A percentile compares a stretch with the other conserved stretches of the same genome.
Evolutionary conservation across 2,888 invertebrate genomes (phyloP).

Genomic region (Brenthis hecate): DNA sequence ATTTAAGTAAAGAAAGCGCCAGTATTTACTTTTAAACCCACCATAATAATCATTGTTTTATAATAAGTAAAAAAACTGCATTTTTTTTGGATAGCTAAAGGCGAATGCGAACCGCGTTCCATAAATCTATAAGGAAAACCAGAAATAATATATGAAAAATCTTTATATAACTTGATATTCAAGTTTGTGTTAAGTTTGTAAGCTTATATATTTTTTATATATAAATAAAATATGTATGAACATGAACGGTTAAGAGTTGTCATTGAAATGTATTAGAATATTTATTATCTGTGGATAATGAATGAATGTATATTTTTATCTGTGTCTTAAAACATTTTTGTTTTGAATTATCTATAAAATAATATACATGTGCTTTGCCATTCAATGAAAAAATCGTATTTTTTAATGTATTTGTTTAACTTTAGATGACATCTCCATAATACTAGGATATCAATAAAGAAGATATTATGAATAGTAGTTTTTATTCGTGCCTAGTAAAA

Average conservation of each 20-base stretch:
- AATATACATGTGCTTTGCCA: constrained; percentile 26
- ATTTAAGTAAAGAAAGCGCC: constrained; percentile 29
- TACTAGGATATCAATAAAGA: constrained; percentile 44
- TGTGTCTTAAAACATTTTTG: constrained; percentile 7
- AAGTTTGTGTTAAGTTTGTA: constrained; percentile 36
- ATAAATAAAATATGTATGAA: not conserved
- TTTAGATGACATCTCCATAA: constrained; percentile 33
- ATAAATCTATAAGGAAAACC: not conserved
- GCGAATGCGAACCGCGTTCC: not conserved
- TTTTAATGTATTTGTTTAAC: constrained; percentile 17
- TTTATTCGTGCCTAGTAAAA: constrained; percentile 12
- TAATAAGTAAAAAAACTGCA: constrained; percentile 16
- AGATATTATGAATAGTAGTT: constrained; percentile 42
- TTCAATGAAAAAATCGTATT: constrained; percentile 3
- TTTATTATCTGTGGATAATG: not conserved
- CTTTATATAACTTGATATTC: constrained; percentile 42
- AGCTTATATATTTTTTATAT: not conserved
- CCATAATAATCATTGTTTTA: constrained; percentile 35
- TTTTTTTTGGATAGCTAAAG: constrained; percentile 9
- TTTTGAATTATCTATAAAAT: constrained; percentile 11
- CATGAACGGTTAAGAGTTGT: not conserved
- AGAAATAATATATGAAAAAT: constrained; percentile 8
- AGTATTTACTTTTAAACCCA: constrained; percentile 37
- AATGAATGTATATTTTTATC: constrained; percentile 4
- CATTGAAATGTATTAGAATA: not conserved